Evolutionary conservation across 2,113 vertebrate species (phyloP).

Genomic region (Procavia capensis): DNA sequence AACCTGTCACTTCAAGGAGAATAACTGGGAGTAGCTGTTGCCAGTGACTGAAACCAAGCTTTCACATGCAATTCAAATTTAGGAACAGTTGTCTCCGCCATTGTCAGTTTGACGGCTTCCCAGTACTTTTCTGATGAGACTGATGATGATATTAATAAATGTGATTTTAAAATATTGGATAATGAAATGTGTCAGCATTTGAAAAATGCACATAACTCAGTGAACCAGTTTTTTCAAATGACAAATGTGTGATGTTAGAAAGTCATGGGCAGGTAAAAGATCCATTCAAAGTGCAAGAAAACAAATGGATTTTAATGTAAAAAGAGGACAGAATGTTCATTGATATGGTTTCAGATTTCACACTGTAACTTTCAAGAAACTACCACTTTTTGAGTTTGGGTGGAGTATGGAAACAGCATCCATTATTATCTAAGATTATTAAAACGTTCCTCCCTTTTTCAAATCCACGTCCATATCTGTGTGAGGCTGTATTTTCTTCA

Average conservation of each 20-base stretch:
- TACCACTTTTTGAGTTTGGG: neutral
- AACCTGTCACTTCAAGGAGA: constrained; percentile 8
- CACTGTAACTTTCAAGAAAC: neutral
- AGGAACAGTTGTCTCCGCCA: neutral
- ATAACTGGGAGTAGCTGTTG: neutral
- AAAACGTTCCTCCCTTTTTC: constrained; percentile 7
- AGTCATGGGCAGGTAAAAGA: neutral
- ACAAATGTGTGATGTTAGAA: neutral
- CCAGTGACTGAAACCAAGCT: neutral
- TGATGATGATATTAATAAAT: neutral
- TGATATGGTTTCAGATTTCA: neutral
- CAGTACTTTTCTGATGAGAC: neutral
- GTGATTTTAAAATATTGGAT: neutral
- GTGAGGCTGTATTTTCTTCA: neutral
- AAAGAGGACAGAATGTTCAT: neutral
- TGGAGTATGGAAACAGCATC: neutral
- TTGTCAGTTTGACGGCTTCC: neutral
- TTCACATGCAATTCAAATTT: neutral
- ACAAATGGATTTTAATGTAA: neutral
- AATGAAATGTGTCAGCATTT: neutral
- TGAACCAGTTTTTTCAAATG: neutral
- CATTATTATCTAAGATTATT: neutral
- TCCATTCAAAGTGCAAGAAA: neutral
- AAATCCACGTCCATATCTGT: neutral
- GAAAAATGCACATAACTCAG: neutral